These are phyloP conservation scores for Anolis apletophallus DNA, from an alignment of 2,797 vertebrate genomes.

Conservation along the genomic window DNA sequence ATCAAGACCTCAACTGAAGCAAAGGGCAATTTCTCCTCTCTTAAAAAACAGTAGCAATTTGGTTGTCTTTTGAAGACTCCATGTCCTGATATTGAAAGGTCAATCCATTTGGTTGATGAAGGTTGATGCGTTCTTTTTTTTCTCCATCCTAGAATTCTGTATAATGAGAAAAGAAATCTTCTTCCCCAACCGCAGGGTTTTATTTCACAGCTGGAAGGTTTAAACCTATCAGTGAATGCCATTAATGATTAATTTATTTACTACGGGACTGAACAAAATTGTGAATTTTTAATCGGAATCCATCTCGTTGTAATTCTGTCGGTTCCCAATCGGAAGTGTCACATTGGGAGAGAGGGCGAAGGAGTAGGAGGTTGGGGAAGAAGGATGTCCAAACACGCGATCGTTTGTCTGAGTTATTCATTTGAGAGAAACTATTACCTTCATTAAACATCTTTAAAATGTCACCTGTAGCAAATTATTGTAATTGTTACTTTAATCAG, in stretches of 20 bases:
- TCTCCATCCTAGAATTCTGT: not conserved
- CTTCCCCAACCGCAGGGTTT: not conserved
- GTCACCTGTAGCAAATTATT: constrained; percentile 37
- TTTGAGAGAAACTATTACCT: constrained; percentile 16
- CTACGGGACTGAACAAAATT: constrained; percentile 7
- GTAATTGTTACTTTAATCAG: constrained; percentile 30
- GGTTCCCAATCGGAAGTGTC: not conserved
- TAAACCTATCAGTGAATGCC: constrained; percentile 10
- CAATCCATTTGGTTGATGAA: no score
- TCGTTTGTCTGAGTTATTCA: constrained; percentile 22
- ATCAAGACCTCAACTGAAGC: no score
- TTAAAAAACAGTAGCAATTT: not conserved
- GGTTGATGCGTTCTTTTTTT: not conserved
- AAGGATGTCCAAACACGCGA: not conserved
- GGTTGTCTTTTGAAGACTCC: not conserved
- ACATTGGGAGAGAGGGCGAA: not conserved
- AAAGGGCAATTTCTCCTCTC: not conserved
- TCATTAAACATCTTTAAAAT: constrained; percentile 24
- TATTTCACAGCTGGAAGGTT: constrained; percentile 24
- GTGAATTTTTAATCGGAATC: constrained; percentile 19
- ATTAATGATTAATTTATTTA: constrained; percentile 17
- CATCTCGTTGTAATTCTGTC: constrained; percentile 4
- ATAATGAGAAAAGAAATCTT: not conserved
- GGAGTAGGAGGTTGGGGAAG: not conserved
- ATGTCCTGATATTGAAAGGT: not conserved